phyloP scores from a whole-genome alignment of 2,888 invertebrate genomes.

The Panzeria rudis region DNA sequence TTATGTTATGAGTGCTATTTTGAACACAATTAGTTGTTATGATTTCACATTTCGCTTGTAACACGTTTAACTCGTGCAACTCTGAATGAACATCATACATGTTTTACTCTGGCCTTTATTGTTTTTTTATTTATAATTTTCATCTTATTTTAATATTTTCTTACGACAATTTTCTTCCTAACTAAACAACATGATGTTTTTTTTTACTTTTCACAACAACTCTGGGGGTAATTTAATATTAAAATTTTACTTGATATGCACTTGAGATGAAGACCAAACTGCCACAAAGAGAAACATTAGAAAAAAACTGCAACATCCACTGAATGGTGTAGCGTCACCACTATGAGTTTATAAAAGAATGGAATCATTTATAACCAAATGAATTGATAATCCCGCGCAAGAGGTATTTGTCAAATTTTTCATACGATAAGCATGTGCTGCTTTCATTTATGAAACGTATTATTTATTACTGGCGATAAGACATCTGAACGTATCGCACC shows the following conservation, averaged over 20 bases:
- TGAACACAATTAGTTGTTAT: constrained; percentile 71
- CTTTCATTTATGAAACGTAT: too few relatives aligned
- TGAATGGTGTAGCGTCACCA: constrained; percentile 10
- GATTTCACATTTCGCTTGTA: constrained; percentile 68
- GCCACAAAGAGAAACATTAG: constrained; percentile 37
- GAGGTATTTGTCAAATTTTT: too few relatives aligned
- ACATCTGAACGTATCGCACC: too few relatives aligned
- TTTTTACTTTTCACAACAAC: constrained; percentile 38
- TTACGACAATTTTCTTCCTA: constrained; percentile 66
- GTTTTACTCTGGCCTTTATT: constrained; percentile 43
- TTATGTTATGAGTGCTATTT: constrained; percentile 69
- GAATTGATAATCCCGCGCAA: too few relatives aligned
- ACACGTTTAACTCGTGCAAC: constrained; percentile 63
- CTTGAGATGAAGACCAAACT: constrained; percentile 62
- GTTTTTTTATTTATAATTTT: background rate
- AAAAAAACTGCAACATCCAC: constrained; percentile 38
- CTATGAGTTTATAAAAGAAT: constrained; percentile 7
- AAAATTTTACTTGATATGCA: constrained; percentile 68
- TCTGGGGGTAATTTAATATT: constrained; percentile 69
- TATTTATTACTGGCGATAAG: too few relatives aligned
- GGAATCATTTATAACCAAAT: background rate
- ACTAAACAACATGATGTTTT: constrained; percentile 58
- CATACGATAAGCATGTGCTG: too few relatives aligned
- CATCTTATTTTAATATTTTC: constrained; percentile 49
- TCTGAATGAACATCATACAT: constrained; percentile 36